Evolutionary conservation across 2,888 invertebrate genomes (phyloP).

Genomic region (Apantesis nais): DNA sequence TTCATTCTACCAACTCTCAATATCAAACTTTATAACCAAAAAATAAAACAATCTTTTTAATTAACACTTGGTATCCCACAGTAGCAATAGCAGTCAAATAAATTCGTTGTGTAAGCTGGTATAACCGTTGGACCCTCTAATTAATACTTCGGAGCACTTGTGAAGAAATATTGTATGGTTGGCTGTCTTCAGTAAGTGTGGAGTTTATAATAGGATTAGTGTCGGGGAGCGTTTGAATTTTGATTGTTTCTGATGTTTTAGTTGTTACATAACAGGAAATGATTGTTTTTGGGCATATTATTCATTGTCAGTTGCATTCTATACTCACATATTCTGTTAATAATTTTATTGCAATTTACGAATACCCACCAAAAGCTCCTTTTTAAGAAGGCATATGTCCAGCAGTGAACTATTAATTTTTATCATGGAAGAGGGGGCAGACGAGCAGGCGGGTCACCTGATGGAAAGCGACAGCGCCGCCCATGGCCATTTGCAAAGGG

Average conservation of each 20-base stretch:
- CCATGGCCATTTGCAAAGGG: no score
- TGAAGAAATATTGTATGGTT: slow-evolving; percentile 28
- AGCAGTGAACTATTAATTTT: no score
- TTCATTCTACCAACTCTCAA: background rate
- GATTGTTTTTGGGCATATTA: background rate
- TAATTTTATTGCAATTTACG: no score
- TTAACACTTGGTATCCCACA: slow-evolving; percentile 22
- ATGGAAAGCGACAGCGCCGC: no score
- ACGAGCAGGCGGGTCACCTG: no score
- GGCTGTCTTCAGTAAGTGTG: slow-evolving; percentile 14
- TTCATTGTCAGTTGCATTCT: background rate
- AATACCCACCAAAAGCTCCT: no score
- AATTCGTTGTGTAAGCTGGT: slow-evolving; percentile 38
- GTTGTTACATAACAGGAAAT: background rate
- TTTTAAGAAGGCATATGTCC: no score
- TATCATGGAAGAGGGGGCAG: no score
- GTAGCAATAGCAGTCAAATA: slow-evolving; percentile 41
- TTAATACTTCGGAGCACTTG: slow-evolving; percentile 40
- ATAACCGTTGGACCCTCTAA: slow-evolving; percentile 37
- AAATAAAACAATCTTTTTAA: slow-evolving; percentile 8
- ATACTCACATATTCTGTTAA: background rate
- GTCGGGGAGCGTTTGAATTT: background rate
- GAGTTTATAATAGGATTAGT: slow-evolving; percentile 13
- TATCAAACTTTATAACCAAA: background rate
- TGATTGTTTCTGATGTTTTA: background rate